Base-by-base conservation (phyloP, 2,888 invertebrate genomes). In the Apodemia mormo region DNA sequence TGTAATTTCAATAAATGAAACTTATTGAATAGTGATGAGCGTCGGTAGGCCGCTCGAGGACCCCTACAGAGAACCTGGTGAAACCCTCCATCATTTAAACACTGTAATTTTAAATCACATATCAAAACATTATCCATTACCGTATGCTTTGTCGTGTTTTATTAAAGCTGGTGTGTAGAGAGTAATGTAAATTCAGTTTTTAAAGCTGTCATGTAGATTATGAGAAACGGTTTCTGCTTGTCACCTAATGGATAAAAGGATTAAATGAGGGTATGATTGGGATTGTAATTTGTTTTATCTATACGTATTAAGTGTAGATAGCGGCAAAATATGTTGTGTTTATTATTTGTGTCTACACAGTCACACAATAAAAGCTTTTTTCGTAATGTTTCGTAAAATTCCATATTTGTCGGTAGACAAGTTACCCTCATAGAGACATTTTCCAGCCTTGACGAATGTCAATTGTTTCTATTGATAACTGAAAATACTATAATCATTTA, bases 1-100 rank as follows among this genome's bases (percentile, higher is more conserved):
- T 92, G 90, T 93, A 92, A 93, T 92, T 93, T 92, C 92, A 92
- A 93, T 92, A 92, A 93, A 93, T 92, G 90, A 86, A 88, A 85
- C 90, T 90, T 93, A 92, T 93, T 92, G 92, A 92, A 93, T 92
- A 92, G 92, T 87, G 92, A 92, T 93, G 93, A 92, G 89, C 89
- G 92, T 88, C 88, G 87, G 91, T 91, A 90, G 91, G 91, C 90
- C 82, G 81, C 80, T 74, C 79, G 74, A 80, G 88, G 79, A 85
- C 88, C 88, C 92, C 92, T 83, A 89, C 79, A 72, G 92, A 65
- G 90, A 76, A 70, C 80, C 80, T 75, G 76, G 77, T 81, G 75
- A 76, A 75, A 73, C 73, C 73, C 72, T 73, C 76, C 77, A 78
- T 77, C 78, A 77, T 74, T 77, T 76, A 80, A 74, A 73, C 72